Evolutionary conservation across 2,888 invertebrate species (phyloP).

Genomic region (Branchellion lobata): DNA sequence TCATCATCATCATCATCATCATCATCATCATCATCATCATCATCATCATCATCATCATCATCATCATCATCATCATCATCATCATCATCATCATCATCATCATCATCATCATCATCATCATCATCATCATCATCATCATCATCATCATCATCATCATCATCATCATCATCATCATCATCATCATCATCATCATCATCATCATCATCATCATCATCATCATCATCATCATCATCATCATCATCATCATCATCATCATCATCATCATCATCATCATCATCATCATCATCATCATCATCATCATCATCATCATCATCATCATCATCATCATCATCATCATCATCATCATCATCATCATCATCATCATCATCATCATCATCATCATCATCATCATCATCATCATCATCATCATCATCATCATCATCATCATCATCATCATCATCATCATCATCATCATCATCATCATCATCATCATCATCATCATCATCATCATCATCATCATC

Average conservation of each 20-base stretch:
- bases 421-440: conserved; percentile 31
- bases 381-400: conserved; percentile 25
- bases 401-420: conserved; percentile 24
- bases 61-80: conserved; percentile 34
- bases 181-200: conserved; percentile 30
- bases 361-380: conserved; percentile 35
- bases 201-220: conserved; percentile 22
- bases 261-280: conserved; percentile 8
- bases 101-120: conserved; percentile 25
- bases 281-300: conserved; percentile 27
- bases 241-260: conserved; percentile 32
- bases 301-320: conserved; percentile 34
- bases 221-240: conserved; percentile 27
- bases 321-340: conserved; percentile 22
- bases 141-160: conserved; percentile 36
- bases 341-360: conserved; percentile 18
- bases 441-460: conserved; percentile 26
- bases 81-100: conserved; percentile 22
- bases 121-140: conserved; percentile 43
- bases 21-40: conserved; percentile 42
- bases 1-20: conserved; percentile 39
- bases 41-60: conserved; percentile 34
- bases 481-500: conserved; percentile 27
- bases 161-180: conserved; percentile 33
- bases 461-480: conserved; percentile 18